Evolutionary conservation across 2,888 invertebrate genomes (phyloP).

Genomic region (Scrobipalpa atriplicella): DNA sequence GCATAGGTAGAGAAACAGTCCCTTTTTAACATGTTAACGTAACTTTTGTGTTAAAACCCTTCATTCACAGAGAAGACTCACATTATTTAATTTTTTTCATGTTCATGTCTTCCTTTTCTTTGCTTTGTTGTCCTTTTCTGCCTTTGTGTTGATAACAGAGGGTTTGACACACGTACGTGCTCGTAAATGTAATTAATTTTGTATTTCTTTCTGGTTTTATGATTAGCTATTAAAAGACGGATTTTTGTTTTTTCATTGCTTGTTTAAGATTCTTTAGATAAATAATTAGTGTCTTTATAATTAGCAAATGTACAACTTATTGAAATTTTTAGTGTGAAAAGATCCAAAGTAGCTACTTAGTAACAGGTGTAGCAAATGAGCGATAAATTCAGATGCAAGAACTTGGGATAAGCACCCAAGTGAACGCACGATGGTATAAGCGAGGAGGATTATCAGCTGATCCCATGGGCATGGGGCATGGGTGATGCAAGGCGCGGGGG

Average conservation of each 20-base stretch:
- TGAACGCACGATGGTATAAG: constrained; percentile 25
- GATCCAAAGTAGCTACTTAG: background rate
- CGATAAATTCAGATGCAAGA: background rate
- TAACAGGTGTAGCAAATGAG: constrained; percentile 11
- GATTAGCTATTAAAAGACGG: constrained; percentile 26
- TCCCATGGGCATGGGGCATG: constrained; percentile 44
- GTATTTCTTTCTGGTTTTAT: background rate
- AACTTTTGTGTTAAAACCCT: constrained; percentile 46
- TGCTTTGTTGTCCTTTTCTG: constrained; percentile 16
- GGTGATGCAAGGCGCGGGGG: constrained; percentile 40
- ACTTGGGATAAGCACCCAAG: background rate
- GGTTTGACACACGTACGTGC: constrained; percentile 16
- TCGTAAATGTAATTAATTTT: background rate
- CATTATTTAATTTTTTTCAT: constrained; percentile 30
- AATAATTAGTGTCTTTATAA: background rate
- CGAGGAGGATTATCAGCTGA: constrained; percentile 52
- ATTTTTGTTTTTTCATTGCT: too few species aligned
- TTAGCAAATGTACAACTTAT: background rate
- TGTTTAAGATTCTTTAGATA: background rate
- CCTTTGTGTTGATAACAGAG: constrained; percentile 8
- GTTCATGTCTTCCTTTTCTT: constrained; percentile 23
- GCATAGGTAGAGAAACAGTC: constrained; percentile 35
- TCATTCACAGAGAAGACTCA: constrained; percentile 45
- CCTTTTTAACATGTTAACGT: constrained; percentile 44
- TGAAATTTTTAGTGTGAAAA: background rate